Evolutionary conservation across 2,113 vertebrate species (phyloP).

Genomic region (Stigmatopora argus): DNA sequence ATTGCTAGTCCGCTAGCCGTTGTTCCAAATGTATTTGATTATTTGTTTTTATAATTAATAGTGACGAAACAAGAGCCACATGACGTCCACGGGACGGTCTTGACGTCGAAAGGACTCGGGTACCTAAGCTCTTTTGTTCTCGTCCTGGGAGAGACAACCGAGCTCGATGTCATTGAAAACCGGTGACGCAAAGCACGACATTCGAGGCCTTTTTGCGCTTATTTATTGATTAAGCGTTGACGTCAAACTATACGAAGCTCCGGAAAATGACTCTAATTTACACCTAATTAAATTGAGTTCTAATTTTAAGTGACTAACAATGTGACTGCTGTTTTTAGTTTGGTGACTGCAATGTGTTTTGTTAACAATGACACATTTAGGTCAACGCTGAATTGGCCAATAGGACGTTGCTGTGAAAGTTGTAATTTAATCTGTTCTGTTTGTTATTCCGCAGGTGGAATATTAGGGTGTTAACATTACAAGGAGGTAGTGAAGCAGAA

Average conservation of each 20-base stretch:
- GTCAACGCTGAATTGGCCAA: background rate
- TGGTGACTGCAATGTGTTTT: too few species aligned
- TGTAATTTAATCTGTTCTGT: background rate
- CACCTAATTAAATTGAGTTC: background rate
- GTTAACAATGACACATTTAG: too few species aligned
- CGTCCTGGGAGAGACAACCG: conserved; percentile 46
- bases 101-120: conserved; percentile 33
- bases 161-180: conserved; percentile 50
- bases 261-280: too few species aligned
- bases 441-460: too few species aligned
- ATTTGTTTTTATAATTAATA: background rate
- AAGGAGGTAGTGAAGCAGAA: too few species aligned
- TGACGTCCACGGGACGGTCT: background rate
- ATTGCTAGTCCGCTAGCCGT: background rate
- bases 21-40: too few species aligned
- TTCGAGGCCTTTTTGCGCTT: conserved; percentile 47
- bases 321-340: too few species aligned
- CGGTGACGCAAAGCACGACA: conserved; percentile 55
- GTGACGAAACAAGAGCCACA: background rate
- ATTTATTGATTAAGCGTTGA: conserved; percentile 59
- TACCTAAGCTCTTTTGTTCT: conserved; percentile 59
- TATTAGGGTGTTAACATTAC: too few species aligned
- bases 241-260: background rate
- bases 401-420: background rate
- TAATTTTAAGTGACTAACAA: too few species aligned